Percentiles rank a stretch among this genome's conserved stretches.
phyloP scores from a whole-genome alignment of 2,797 vertebrate species.

The Ctenopoma kingsleyae region DNA sequence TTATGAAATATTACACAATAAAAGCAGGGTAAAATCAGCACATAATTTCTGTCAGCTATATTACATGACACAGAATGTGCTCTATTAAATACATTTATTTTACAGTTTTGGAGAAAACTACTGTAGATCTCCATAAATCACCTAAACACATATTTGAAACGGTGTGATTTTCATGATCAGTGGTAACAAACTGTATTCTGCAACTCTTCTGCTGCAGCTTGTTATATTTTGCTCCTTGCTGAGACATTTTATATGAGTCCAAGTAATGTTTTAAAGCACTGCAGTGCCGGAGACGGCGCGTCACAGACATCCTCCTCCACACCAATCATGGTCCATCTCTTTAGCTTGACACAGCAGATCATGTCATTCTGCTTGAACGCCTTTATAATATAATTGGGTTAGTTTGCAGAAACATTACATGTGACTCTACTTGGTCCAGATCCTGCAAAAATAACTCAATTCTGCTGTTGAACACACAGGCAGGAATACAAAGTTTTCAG shows the following conservation, averaged over 20 bases:
- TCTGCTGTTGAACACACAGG: constrained; percentile 9
- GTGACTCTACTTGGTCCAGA: constrained; percentile 15
- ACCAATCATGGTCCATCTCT: constrained; percentile 42
- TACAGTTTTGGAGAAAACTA: constrained; percentile 6
- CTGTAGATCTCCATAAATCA: background rate
- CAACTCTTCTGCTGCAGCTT: background rate
- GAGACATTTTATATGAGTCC: background rate
- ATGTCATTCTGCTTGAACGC: constrained; percentile 39
- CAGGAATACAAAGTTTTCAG: constrained; percentile 18
- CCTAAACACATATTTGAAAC: background rate
- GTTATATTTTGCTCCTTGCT: background rate
- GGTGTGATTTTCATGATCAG: background rate
- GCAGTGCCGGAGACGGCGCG: constrained; percentile 14
- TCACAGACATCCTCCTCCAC: constrained; percentile 39
- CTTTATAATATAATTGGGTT: constrained; percentile 33
- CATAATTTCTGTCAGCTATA: background rate
- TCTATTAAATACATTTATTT: constrained; percentile 4
- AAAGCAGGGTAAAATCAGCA: background rate
- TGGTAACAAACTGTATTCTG: background rate
- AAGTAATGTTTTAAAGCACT: constrained; percentile 23
- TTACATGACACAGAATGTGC: background rate
- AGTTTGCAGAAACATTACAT: constrained; percentile 40
- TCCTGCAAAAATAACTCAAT: constrained; percentile 23
- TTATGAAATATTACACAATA: constrained; percentile 13
- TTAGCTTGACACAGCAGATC: constrained; percentile 35